phyloP scores from a whole-genome alignment of 2,888 invertebrate species.

The Agonopterix subpropinquella region DNA sequence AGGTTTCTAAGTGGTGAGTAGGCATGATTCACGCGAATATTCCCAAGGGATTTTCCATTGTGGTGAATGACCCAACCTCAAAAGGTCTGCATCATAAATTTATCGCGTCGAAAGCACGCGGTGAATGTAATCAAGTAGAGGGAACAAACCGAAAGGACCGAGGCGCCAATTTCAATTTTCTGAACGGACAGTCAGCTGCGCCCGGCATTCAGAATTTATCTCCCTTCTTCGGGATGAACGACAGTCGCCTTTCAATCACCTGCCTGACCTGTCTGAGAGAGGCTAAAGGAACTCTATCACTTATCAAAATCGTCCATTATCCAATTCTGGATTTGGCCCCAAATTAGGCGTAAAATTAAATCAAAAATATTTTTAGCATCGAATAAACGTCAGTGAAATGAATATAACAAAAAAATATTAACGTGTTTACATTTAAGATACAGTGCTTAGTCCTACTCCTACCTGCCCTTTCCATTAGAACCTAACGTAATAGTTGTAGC shows the following conservation, averaged over 20 bases:
- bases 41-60: slow-evolving; percentile 8
- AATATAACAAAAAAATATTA: too few relatives aligned
- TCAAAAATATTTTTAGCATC: too few relatives aligned
- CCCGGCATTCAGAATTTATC: slow-evolving; percentile 49
- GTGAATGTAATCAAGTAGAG: slow-evolving; percentile 24
- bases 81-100: slow-evolving; percentile 16
- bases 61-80: slow-evolving; percentile 9
- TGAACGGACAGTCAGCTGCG: slow-evolving; percentile 49
- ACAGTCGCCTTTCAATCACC: slow-evolving; percentile 56
- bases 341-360: too few relatives aligned
- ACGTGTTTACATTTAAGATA: background rate
- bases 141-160: slow-evolving; percentile 23
- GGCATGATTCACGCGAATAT: slow-evolving; percentile 5
- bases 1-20: too few relatives aligned
- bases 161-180: slow-evolving; percentile 53
- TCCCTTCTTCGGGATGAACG: slow-evolving; percentile 37
- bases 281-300: slow-evolving; percentile 12
- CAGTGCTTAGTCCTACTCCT: background rate
- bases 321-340: too few relatives aligned
- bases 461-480: slow-evolving; percentile 14
- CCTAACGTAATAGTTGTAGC: slow-evolving; percentile 29
- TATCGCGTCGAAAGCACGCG: slow-evolving; percentile 18
- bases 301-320: too few relatives aligned
- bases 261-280: slow-evolving; percentile 19
- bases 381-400: too few relatives aligned